Percentiles rank a stretch among this genome's conserved stretches.
phyloP scores from a whole-genome alignment of 2,797 vertebrate genomes.

The Uromys caudimaculatus region DNA sequence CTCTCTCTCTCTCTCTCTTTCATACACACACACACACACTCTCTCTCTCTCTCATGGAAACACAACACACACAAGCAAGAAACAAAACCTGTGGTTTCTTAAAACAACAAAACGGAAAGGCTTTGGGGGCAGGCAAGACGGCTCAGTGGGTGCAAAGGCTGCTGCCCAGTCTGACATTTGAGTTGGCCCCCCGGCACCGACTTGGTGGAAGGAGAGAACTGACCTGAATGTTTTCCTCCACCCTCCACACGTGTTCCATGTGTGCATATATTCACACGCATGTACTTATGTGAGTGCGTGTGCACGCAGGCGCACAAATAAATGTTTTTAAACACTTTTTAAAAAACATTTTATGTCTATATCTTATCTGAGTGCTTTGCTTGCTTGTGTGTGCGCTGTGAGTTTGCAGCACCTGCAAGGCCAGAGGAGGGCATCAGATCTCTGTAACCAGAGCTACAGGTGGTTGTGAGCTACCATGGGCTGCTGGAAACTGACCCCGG shows the following conservation, averaged over 20 bases:
- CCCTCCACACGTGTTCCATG: neutral
- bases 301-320: neutral
- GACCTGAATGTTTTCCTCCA: neutral
- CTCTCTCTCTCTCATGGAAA: no score
- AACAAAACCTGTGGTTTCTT: neutral
- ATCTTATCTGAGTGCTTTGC: neutral
- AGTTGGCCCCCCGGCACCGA: neutral
- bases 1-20: no score
- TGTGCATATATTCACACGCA: no score
- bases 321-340: neutral
- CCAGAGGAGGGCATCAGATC: neutral
- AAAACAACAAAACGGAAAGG: no score
- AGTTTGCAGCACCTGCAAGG: neutral
- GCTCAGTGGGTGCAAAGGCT: neutral
- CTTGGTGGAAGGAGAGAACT: neutral
- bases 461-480: neutral
- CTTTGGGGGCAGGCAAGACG: no score
- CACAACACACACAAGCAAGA: neutral
- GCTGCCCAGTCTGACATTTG: neutral
- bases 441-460: neutral
- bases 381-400: neutral
- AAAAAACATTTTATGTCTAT: neutral
- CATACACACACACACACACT: neutral
- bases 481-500: neutral
- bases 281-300: neutral